A percentile compares a stretch with the other conserved stretches of the same genome.
phyloP scores from a whole-genome alignment of 2,797 vertebrate species.

The Glossophaga mutica region DNA sequence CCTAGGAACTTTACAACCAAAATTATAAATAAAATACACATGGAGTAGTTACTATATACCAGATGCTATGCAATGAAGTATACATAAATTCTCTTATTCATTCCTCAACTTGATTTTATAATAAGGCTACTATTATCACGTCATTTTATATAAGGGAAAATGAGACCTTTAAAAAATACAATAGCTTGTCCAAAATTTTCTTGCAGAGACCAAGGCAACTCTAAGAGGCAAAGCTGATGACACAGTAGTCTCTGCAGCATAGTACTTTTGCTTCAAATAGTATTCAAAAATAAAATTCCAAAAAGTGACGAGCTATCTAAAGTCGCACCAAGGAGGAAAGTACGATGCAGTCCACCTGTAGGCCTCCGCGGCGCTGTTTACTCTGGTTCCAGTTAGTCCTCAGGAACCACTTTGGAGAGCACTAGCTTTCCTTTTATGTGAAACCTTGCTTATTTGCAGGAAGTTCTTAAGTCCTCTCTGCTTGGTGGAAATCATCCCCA shows the following conservation, averaged over 20 bases:
- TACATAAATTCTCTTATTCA: neutral
- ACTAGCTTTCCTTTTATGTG: neutral
- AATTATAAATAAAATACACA: slow-evolving; percentile 8
- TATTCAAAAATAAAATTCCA: neutral
- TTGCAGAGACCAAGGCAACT: neutral
- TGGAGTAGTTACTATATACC: neutral
- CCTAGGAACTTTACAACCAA: neutral
- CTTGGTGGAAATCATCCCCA: neutral
- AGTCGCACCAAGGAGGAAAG: neutral
- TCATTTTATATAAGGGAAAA: neutral
- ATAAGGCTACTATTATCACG: neutral
- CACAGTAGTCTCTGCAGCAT: neutral
- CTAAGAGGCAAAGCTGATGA: neutral
- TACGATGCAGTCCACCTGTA: neutral
- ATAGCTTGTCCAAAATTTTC: neutral
- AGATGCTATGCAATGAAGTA: neutral
- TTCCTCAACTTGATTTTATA: neutral
- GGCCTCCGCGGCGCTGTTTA: neutral
- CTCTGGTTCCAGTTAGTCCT: neutral
- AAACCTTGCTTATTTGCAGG: neutral
- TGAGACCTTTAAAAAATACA: neutral
- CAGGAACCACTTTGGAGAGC: neutral
- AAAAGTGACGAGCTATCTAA: neutral
- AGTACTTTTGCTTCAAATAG: neutral
- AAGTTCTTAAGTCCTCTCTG: neutral